phyloP scores from a whole-genome alignment of 92 coral and sea anemone species.

The Muricea muricata region DNA sequence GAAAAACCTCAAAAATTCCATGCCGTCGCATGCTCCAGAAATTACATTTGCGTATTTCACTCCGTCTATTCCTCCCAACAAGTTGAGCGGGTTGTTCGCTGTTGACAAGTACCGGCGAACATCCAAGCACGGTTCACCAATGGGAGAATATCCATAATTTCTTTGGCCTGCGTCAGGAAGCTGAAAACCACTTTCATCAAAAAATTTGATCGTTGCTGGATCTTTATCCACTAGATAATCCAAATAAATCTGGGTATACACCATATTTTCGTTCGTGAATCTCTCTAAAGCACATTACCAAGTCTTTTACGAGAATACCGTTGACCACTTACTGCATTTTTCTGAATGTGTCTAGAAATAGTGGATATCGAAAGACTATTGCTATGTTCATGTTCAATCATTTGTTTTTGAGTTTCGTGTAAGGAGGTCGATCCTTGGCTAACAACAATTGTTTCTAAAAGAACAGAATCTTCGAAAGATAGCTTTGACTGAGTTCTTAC shows the following conservation, averaged over 20 bases:
- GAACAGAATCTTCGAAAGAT: neutral
- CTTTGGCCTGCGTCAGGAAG: constrained; percentile 68
- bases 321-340: too few species aligned
- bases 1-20: constrained; percentile 68
- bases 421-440: neutral
- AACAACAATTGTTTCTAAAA: neutral
- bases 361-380: neutral
- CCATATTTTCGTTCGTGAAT: constrained; percentile 64
- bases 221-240: too few species aligned
- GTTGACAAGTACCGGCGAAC: too few species aligned
- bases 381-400: neutral
- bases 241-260: constrained; percentile 67
- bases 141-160: constrained; percentile 68
- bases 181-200: constrained; percentile 69
- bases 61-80: too few species aligned
- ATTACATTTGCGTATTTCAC: too few species aligned
- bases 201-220: too few species aligned
- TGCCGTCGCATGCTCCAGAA: too few species aligned
- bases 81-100: too few species aligned
- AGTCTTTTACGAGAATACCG: constrained; percentile 64
- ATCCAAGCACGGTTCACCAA: constrained; percentile 70
- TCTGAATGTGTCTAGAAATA: too few species aligned
- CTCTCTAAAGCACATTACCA: constrained; percentile 60
- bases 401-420: neutral
- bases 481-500: neutral